Evolutionary conservation across 35 echinoderm and acorn worm genomes (phyloP).

Genomic region (Heliocidaris erythrogramma): DNA sequence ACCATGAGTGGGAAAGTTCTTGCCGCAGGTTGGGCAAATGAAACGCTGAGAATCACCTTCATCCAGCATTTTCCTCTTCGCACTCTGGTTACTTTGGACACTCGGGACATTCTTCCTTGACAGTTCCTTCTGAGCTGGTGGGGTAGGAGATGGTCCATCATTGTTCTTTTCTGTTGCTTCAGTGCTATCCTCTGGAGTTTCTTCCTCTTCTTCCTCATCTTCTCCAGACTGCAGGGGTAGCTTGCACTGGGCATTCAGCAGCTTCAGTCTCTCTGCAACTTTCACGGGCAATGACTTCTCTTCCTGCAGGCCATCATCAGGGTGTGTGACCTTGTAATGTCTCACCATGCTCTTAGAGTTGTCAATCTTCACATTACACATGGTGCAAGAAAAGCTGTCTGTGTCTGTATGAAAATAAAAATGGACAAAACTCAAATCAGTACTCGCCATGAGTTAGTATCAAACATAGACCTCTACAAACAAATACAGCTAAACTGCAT

Average conservation of each 20-base stretch:
- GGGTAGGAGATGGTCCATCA: neutral
- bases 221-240: neutral
- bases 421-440: neutral
- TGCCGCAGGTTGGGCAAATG: constrained; percentile 41
- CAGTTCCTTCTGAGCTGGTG: neutral
- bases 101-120: neutral
- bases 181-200: neutral
- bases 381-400: neutral
- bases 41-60: neutral
- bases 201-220: neutral
- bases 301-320: neutral
- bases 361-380: neutral
- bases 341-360: constrained; percentile 14
- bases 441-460: neutral
- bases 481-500: too few species aligned
- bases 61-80: neutral
- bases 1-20: constrained; percentile 30
- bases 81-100: neutral
- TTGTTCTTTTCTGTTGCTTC: neutral
- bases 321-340: neutral
- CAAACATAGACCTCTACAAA: too few species aligned
- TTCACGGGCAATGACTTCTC: neutral
- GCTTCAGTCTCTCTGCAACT: neutral
- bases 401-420: neutral
- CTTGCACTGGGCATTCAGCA: neutral